These are phyloP conservation scores for Clusia tigrina DNA, from an alignment of 2,888 invertebrate genomes.

Conservation along the genomic window DNA sequence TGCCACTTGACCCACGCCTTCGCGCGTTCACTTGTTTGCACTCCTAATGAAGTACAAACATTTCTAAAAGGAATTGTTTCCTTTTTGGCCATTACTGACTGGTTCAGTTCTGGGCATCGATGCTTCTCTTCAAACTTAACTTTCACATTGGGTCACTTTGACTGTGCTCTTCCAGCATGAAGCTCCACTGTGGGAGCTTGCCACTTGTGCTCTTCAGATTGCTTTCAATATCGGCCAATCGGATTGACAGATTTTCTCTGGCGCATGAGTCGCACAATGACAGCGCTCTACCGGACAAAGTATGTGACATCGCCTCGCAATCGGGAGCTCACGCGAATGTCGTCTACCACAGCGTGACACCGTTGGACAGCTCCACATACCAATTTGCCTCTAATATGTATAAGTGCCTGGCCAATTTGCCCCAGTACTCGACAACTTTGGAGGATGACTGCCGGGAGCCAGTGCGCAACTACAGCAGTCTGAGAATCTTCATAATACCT, in stretches of 20 bases:
- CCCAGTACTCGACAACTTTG: slow-evolving; percentile 37
- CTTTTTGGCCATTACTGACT: too few relatives aligned
- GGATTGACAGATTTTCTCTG: background rate
- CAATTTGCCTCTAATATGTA: slow-evolving; percentile 26
- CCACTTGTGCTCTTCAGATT: background rate
- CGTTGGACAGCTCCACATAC: background rate
- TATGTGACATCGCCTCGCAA: slow-evolving; percentile 25
- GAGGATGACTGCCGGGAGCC: slow-evolving; percentile 41
- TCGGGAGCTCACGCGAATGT: slow-evolving; percentile 24
- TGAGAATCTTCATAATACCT: slow-evolving; percentile 46
- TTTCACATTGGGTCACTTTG: too few relatives aligned
- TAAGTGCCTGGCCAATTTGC: slow-evolving; percentile 22
- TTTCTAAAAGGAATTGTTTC: too few relatives aligned
- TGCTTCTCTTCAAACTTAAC: too few relatives aligned
- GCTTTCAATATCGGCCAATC: background rate
- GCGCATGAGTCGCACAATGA: background rate
- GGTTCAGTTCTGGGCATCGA: too few relatives aligned
- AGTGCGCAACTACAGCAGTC: slow-evolving; percentile 40
- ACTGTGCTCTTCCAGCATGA: background rate
- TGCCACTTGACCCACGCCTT: too few relatives aligned
- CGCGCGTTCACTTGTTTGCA: too few relatives aligned
- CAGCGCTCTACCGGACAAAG: slow-evolving; percentile 17
- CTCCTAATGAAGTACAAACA: too few relatives aligned
- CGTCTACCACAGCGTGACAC: slow-evolving; percentile 19
- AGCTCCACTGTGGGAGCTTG: background rate